These are phyloP conservation scores for Drosophila demipolita DNA, from an alignment of 2,888 invertebrate genomes.

Conservation along the genomic window DNA sequence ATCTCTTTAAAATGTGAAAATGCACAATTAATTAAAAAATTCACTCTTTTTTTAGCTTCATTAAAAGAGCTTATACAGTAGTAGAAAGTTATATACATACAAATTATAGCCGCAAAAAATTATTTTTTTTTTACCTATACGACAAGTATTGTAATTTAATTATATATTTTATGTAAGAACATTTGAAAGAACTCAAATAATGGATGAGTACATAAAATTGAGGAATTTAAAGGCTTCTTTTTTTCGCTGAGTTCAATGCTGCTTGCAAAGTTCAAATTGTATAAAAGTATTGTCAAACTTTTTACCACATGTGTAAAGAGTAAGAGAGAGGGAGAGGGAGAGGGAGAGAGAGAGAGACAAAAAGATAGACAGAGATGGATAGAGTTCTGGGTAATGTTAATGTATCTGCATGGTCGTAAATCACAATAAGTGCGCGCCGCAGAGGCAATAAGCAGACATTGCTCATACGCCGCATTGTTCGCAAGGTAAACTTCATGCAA, in stretches of 20 bases:
- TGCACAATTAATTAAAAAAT: neutral
- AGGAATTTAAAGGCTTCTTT: neutral
- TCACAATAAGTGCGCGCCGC: conserved; percentile 66
- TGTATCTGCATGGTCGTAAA: conserved; percentile 62
- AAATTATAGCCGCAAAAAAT: neutral
- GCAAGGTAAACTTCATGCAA: conserved; percentile 36
- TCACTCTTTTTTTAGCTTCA: neutral
- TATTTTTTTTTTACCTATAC: neutral
- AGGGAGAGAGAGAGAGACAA: neutral
- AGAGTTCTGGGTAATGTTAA: conserved; percentile 50
- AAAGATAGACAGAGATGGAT: neutral
- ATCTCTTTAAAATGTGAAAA: neutral
- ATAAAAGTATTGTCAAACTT: conserved; percentile 61
- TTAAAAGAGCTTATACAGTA: neutral
- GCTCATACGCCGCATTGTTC: conserved; percentile 70
- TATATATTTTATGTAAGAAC: no score
- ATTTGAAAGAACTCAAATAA: neutral
- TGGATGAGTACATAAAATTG: neutral
- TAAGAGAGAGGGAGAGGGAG: neutral
- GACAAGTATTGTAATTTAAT: neutral
- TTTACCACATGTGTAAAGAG: conserved; percentile 43
- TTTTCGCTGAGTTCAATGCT: conserved; percentile 31
- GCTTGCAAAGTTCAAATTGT: conserved; percentile 51
- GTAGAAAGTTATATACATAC: no score
- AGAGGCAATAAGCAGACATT: conserved; percentile 48